Evolutionary conservation across 2,797 vertebrate species (phyloP).

Genomic region (Falco concolor): DNA sequence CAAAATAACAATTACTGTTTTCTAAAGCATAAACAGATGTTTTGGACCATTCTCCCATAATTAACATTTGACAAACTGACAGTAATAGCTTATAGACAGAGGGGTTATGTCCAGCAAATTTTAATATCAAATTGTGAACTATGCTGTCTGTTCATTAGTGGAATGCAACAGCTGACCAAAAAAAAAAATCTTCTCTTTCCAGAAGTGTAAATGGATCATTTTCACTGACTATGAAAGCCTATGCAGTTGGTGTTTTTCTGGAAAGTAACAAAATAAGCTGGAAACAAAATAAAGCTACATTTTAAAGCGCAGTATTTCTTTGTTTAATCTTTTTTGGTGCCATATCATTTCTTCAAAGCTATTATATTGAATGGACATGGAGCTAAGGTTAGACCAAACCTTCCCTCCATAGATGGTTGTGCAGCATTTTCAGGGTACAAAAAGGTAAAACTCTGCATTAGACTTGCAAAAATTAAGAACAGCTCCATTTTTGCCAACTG

Average conservation of each 20-base stretch:
- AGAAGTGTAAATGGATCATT: not conserved
- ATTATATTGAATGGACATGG: slow-evolving; percentile 83
- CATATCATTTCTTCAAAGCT: slow-evolving; percentile 62
- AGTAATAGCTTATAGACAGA: not conserved
- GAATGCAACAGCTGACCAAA: slow-evolving; percentile 16
- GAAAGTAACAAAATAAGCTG: not conserved
- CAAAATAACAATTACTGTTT: not conserved
- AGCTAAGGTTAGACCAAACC: slow-evolving; percentile 89
- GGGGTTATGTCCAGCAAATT: not conserved
- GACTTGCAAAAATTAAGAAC: slow-evolving; percentile 86
- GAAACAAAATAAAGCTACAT: not conserved
- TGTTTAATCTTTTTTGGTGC: not conserved
- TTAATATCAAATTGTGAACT: not conserved
- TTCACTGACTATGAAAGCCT: not conserved
- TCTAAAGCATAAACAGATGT: not conserved
- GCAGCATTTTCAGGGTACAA: slow-evolving; percentile 76
- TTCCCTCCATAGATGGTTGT: slow-evolving; percentile 82
- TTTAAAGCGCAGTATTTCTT: slow-evolving; percentile 12
- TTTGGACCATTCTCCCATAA: slow-evolving; percentile 27
- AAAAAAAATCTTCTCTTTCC: not conserved
- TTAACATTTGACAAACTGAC: not conserved
- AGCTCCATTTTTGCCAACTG: slow-evolving; percentile 97
- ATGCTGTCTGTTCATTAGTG: not conserved
- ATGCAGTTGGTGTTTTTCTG: not conserved
- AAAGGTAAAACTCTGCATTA: slow-evolving; percentile 88